phyloP scores from a whole-genome alignment of 2,113 vertebrate genomes.

The Montifringilla adamsi region DNA sequence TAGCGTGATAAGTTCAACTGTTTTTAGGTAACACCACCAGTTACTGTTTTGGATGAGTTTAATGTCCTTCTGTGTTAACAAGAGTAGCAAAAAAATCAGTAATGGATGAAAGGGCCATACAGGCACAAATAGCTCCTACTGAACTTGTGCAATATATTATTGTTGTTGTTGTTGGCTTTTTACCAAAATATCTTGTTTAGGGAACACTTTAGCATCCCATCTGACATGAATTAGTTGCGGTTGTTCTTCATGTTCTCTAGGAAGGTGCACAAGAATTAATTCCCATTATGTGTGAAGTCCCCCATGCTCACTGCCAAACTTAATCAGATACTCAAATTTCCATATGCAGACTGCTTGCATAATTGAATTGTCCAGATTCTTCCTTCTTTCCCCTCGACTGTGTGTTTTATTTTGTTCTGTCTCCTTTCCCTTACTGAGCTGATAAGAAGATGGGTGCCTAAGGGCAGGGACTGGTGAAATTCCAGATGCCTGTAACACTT shows the following conservation, averaged over 20 bases:
- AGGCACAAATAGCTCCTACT: background rate
- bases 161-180: background rate
- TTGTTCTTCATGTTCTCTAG: background rate
- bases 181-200: background rate
- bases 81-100: background rate
- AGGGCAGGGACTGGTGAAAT: background rate
- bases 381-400: rapidly evolving
- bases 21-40: background rate
- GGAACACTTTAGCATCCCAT: background rate
- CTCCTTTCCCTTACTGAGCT: background rate
- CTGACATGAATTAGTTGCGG: background rate
- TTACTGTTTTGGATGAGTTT: background rate
- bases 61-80: background rate
- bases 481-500: background rate
- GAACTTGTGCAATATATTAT: background rate
- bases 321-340: background rate
- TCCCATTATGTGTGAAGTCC: background rate
- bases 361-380: background rate
- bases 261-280: background rate
- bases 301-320: background rate
- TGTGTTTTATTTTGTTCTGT: background rate
- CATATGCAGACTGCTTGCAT: background rate
- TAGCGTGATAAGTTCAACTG: background rate
- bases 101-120: background rate
- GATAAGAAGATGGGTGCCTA: background rate